Conservation (phyloP, 2,888 invertebrate species). For the Ornithoptera alexandrae region DNA sequence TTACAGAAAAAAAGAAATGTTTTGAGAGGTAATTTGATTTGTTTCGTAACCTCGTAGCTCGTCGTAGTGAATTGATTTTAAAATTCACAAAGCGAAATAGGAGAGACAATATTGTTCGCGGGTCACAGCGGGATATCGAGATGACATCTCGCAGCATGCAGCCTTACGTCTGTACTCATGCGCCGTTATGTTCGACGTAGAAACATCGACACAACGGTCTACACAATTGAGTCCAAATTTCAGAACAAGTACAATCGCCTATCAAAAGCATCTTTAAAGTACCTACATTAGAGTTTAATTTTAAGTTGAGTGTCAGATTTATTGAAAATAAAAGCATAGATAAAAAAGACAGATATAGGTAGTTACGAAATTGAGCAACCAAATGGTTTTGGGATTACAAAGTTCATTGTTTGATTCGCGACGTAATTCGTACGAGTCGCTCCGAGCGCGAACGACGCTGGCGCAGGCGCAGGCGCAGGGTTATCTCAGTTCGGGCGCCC, state of each 20-base stretch:
- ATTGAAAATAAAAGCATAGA: slow-evolving; percentile 72
- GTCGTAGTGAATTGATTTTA: slow-evolving; percentile 69
- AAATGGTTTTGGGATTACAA: slow-evolving; percentile 69
- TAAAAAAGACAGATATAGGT: slow-evolving; percentile 65
- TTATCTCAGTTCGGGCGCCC: slow-evolving; percentile 59
- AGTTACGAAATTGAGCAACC: slow-evolving; percentile 74
- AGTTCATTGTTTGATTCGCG: slow-evolving; percentile 71
- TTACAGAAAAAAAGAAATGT: slow-evolving; percentile 1
- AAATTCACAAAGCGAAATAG: slow-evolving; percentile 72
- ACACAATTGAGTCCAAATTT: slow-evolving; percentile 45
- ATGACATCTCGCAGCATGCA: slow-evolving; percentile 78
- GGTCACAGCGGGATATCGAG: slow-evolving; percentile 71
- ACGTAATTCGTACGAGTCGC: slow-evolving; percentile 42
- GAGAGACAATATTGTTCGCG: slow-evolving; percentile 78
- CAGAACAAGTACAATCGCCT: slow-evolving; percentile 28
- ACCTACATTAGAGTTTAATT: slow-evolving; percentile 54
- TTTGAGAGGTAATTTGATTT: slow-evolving; percentile 12
- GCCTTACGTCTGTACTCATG: slow-evolving; percentile 59
- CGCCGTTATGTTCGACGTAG: slow-evolving; percentile 40
- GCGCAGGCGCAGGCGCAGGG: slow-evolving; percentile 52
- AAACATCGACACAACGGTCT: slow-evolving; percentile 36
- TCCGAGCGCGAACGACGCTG: slow-evolving; percentile 41
- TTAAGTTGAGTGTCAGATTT: slow-evolving; percentile 52
- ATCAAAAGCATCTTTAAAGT: slow-evolving; percentile 42
- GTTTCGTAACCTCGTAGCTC: slow-evolving; percentile 51